Percentiles rank a stretch among this genome's conserved stretches.
Evolutionary conservation across 2,113 vertebrate species (phyloP).

Genomic region (Rhipidura dahli): DNA sequence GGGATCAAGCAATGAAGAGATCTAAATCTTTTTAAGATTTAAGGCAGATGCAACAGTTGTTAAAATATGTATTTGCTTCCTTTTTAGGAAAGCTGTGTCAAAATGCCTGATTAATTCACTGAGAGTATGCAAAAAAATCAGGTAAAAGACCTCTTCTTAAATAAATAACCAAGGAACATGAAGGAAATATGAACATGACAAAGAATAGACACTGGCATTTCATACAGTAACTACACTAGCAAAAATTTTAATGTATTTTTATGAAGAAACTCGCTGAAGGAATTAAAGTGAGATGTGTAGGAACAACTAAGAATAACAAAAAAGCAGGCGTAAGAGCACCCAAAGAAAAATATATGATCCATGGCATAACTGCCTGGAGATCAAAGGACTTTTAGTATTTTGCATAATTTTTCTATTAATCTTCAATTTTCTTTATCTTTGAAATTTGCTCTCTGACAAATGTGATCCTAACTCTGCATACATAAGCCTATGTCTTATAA

Average conservation of each 20-base stretch:
- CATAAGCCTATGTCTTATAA: background rate
- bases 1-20: background rate
- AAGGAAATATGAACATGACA: background rate
- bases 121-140: background rate
- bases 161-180: background rate
- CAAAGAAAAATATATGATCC: background rate
- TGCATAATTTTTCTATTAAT: background rate
- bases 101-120: background rate
- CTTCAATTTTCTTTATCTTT: background rate
- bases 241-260: background rate
- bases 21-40: background rate
- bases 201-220: background rate
- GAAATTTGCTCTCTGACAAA: background rate
- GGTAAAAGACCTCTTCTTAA: background rate
- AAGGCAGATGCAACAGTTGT: background rate
- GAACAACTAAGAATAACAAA: background rate
- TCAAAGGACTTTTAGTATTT: background rate
- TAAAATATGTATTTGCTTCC: background rate
- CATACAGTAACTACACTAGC: background rate
- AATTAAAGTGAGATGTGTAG: background rate
- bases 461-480: background rate
- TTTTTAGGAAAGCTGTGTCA: background rate
- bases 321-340: background rate
- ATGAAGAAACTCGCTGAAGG: background rate
- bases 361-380: background rate